phyloP scores from a whole-genome alignment of 2,113 vertebrate genomes.

The Parus major region DNA sequence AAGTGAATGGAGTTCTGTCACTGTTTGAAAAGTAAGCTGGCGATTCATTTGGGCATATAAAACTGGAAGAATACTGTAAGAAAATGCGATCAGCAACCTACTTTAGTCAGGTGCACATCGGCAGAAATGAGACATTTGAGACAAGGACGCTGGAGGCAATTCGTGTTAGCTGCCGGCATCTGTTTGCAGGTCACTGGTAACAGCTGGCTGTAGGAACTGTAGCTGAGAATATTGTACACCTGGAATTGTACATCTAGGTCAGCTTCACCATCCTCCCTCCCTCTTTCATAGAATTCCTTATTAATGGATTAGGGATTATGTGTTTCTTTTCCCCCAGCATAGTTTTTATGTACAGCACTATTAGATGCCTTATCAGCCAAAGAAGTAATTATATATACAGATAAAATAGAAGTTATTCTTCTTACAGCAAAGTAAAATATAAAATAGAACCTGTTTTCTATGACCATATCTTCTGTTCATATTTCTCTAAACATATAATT shows the following conservation, averaged over 20 bases:
- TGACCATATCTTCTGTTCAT: neutral
- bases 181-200: neutral
- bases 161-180: neutral
- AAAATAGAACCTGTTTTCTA: neutral
- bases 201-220: neutral
- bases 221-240: neutral
- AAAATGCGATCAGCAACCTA: neutral
- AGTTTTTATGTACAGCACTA: neutral
- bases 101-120: neutral
- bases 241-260: neutral
- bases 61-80: neutral
- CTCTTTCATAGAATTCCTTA: neutral
- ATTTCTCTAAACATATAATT: neutral
- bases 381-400: neutral
- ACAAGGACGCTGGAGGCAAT: fast-evolving
- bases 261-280: neutral
- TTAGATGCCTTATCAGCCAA: neutral
- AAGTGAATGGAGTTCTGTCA: neutral
- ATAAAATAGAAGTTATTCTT: neutral
- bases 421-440: neutral
- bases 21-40: neutral
- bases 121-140: neutral
- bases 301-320: neutral
- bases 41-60: neutral
- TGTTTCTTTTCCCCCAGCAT: neutral